Base-by-base conservation (phyloP, 2,888 invertebrate genomes). In the Apodemia duryi region DNA sequence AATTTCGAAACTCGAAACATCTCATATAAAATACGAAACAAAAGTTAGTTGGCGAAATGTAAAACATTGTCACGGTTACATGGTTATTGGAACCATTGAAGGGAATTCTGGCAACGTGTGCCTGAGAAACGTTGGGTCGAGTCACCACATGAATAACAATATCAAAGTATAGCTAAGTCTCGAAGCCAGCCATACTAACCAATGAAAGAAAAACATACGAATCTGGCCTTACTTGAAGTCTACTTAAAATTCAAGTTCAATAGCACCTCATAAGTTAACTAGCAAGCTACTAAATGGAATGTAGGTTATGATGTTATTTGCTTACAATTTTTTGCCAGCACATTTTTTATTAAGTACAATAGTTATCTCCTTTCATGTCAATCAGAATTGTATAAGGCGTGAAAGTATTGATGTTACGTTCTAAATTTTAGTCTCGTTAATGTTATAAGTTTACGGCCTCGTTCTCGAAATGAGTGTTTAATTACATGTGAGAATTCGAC, bases 261-360 rank as follows among this genome's bases (percentile, higher is more conserved):
- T 75, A 79, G 75, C 76, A 74, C 74, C 78, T 77, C 70, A 69
- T 73, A 76, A 73, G 76, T 75, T 80, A 74, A 76, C 76, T 80
- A 74, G 81, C 80, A 74, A 80, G 77, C 83, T 80, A 83, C 84
- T 82, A 77, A 81, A 78, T 78, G 86, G 88, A 86, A 91, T 91
- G 85, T 91, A 88, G 91, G 91, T 91, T 90, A 91, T 87, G 85
- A 90, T 89, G 89, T 85, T 91, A 91, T 85, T 88, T 86, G 83
- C 88, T 81, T 77, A 80, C 75, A 80, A 79, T 84, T 91, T 88
- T 90, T 89, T 88, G 84, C 83, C 73, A 77, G 81, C 80, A 79
- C 81, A 80, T 85, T 89, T 88, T 79, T 90, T 88, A 88, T 80
- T 90, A 88, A 86, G 84, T 81, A 83, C 80, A 85, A 85, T 85